A percentile compares a stretch with the other conserved stretches of the same genome.
Conservation (phyloP, 2,113 vertebrate species). For the Chroicocephalus ridibundus region DNA sequence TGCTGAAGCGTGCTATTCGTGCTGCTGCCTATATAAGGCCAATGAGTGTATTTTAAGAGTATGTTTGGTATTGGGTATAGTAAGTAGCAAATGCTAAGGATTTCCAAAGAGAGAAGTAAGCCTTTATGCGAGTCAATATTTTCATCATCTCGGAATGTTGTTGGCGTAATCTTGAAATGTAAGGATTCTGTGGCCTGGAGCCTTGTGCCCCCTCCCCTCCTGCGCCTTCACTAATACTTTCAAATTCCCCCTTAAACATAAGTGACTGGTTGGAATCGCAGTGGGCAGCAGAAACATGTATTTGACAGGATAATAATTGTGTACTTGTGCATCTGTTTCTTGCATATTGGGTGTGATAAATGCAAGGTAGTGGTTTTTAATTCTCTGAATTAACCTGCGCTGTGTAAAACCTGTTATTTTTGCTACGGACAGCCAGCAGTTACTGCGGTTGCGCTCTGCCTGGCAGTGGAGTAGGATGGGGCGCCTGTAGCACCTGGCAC, state of each 20-base stretch:
- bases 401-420: background rate
- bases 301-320: background rate
- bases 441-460: background rate
- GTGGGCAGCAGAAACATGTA: background rate
- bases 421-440: background rate
- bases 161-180: background rate
- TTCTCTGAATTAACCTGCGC: background rate
- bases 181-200: background rate
- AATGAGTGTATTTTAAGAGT: accelerated
- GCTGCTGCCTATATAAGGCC: background rate
- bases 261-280: background rate
- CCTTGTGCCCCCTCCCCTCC: background rate
- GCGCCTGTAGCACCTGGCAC: background rate
- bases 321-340: background rate
- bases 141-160: background rate
- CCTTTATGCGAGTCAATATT: background rate
- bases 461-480: background rate
- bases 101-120: background rate
- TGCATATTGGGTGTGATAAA: background rate
- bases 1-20: accelerated
- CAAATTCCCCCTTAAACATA: background rate
- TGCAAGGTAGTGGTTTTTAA: background rate
- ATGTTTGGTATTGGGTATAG: background rate
- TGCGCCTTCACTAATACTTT: background rate
- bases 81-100: background rate